Base-by-base conservation (phyloP, 2,797 vertebrate species). In the Enteromius viviparus region DNA sequence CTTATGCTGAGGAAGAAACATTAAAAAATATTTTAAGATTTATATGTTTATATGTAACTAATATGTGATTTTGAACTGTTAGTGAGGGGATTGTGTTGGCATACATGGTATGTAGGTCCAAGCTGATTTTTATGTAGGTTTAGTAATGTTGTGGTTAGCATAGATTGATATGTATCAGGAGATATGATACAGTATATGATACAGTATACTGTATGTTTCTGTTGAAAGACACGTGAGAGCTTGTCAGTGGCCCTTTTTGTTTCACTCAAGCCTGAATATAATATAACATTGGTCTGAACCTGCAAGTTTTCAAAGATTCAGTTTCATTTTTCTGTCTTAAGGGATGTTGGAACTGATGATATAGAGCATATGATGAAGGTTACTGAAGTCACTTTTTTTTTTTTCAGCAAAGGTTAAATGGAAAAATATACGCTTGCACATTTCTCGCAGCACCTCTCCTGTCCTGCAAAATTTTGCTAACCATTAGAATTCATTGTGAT, bases 401-500 rank as follows among this genome's bases (percentile, higher is more conserved):
- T 26, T 32, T 69, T 9, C 29, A 15, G 14, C 60, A 40, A 15
- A 58, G 26, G 14, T 64, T 29, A 11, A 10, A 11, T 45, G 14
- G 60, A 65, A 60, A 68, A 42, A 55, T 26, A 34, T 32, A 21
- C 8, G 7, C 15, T 15, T 81, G 45, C 34, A 70, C 37, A 51
- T 69, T 37, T 62, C 32, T 70, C 76, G 4, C 21, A n/a, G 17
- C 26, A 64, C 2, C 26, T 58, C 29, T 79, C 12, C 17, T 70
- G 70, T 76, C 60, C 65, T 82, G 42, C 29, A n/a, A 49, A 42
- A 77, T 29, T 34, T 69, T 42, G 84, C 64, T 79, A 7, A 76
- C 40, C 21, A 21, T 78, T 32, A 70, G 37, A 85, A 72, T 1
- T 82, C 32, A 72, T 58, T 74, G 42, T 82, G 47, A 84, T 87